Evolutionary conservation across 2,113 vertebrate genomes (phyloP).

Genomic region (Oreotragus oreotragus): DNA sequence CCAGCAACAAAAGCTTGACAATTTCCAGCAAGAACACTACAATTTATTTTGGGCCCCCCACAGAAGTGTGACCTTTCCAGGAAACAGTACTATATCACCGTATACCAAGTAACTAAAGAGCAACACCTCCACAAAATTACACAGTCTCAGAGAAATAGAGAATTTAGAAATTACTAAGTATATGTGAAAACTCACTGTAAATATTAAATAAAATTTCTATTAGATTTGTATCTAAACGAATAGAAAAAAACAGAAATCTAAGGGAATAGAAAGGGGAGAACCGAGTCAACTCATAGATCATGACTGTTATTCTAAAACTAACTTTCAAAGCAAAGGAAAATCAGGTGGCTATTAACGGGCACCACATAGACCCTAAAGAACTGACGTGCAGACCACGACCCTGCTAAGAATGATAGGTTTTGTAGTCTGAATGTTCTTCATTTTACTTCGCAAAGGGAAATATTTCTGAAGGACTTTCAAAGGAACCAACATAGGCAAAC

Average conservation of each 20-base stretch:
- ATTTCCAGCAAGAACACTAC: neutral
- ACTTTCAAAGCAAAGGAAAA: neutral
- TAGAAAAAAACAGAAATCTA: neutral
- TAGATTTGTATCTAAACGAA: neutral
- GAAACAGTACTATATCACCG: neutral
- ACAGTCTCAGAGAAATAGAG: neutral
- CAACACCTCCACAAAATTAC: neutral
- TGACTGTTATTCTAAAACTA: neutral
- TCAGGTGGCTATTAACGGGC: neutral
- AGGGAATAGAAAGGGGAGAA: neutral
- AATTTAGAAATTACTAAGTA: neutral
- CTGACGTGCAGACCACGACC: rapidly evolving
- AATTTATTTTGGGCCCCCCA: neutral
- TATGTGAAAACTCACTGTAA: neutral
- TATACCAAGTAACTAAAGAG: neutral
- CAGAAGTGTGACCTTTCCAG: neutral
- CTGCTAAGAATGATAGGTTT: neutral
- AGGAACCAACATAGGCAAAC: neutral
- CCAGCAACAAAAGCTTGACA: neutral
- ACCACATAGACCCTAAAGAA: neutral
- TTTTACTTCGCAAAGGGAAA: neutral
- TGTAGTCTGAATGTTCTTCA: neutral
- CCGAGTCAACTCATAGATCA: neutral
- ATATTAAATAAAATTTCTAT: neutral
- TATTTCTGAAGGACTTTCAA: conserved; percentile 20